phyloP scores from a whole-genome alignment of 2,888 invertebrate genomes.

The Patella depressa region DNA sequence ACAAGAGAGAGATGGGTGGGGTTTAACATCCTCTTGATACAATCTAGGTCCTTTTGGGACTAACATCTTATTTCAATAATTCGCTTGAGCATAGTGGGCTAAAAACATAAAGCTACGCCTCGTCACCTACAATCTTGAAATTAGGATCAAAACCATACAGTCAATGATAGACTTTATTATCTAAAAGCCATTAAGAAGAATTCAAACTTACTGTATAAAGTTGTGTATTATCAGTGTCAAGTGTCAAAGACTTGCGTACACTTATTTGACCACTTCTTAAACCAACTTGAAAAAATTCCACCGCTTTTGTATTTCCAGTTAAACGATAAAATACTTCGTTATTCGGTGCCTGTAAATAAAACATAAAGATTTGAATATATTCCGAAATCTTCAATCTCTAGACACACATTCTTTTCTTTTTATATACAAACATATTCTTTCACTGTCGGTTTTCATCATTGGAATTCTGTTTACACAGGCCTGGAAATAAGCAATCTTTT shows the following conservation, averaged over 20 bases:
- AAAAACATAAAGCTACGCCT: neutral
- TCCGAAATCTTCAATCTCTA: too few relatives aligned
- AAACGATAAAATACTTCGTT: slow-evolving; percentile 54
- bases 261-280: slow-evolving; percentile 51
- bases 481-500: too few relatives aligned
- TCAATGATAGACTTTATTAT: neutral
- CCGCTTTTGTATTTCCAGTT: slow-evolving; percentile 31
- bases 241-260: slow-evolving; percentile 43
- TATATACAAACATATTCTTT: too few relatives aligned
- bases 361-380: too few relatives aligned
- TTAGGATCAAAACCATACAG: slow-evolving; percentile 5
- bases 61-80: too few relatives aligned
- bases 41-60: too few relatives aligned
- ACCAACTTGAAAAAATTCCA: slow-evolving; percentile 56
- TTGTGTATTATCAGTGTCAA: slow-evolving; percentile 29
- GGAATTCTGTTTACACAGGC: too few relatives aligned
- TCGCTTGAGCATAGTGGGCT: neutral
- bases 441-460: too few relatives aligned
- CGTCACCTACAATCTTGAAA: neutral
- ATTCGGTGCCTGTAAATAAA: slow-evolving; percentile 50
- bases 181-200: neutral
- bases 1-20: too few relatives aligned
- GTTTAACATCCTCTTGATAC: too few relatives aligned
- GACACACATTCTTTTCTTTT: too few relatives aligned
- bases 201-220: slow-evolving; percentile 38